Percentiles rank a stretch among this genome's conserved stretches.
Conservation (phyloP, 2,113 vertebrate species). For the Tenrec ecaudatus region DNA sequence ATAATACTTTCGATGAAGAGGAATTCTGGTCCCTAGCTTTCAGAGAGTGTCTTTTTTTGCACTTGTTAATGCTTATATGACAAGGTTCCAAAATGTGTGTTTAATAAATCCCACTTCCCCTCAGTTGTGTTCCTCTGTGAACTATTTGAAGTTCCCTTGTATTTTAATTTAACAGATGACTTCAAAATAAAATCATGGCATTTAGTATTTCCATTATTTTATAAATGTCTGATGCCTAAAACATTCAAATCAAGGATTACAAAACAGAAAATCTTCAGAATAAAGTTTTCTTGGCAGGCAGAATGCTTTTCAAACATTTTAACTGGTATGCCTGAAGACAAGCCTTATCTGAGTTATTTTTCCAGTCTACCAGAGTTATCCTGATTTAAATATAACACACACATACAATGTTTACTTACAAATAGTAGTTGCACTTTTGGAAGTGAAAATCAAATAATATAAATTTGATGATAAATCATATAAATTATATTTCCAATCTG, state of each 20-base stretch:
- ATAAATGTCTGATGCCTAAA: constrained; percentile 5
- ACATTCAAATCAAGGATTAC: constrained; percentile 37
- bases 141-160: not conserved
- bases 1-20: constrained; percentile 58
- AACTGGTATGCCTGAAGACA: not conserved
- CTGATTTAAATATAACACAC: constrained; percentile 10
- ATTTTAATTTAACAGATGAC: constrained; percentile 44
- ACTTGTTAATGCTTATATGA: constrained; percentile 40
- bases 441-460: constrained; percentile 50
- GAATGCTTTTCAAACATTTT: not conserved
- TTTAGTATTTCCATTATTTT: constrained; percentile 60
- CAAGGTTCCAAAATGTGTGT: no score
- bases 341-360: not conserved
- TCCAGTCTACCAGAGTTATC: not conserved
- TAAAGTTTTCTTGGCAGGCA: not conserved
- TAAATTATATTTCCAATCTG: constrained; percentile 33
- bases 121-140: no score
- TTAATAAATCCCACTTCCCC: no score
- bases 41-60: constrained; percentile 43
- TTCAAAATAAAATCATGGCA: constrained; percentile 42
- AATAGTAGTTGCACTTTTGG: constrained; percentile 24
- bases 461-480: constrained; percentile 36
- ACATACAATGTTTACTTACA: constrained; percentile 17
- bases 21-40: constrained; percentile 54
- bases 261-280: constrained; percentile 46